Conservation (phyloP, 2,888 invertebrate genomes). For the Mesoligia furuncula region DNA sequence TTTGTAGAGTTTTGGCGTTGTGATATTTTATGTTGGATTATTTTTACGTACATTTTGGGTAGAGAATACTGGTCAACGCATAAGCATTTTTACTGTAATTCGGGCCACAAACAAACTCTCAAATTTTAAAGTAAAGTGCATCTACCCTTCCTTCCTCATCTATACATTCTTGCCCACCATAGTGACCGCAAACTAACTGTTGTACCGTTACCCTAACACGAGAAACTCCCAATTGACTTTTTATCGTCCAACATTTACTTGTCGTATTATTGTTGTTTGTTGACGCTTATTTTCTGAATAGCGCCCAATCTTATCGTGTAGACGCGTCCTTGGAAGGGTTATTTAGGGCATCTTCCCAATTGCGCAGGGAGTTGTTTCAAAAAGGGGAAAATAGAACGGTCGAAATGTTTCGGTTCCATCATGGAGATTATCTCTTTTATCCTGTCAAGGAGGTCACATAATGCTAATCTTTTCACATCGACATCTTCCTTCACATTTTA, state of each 20-base stretch:
- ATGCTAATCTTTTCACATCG: conserved; percentile 35
- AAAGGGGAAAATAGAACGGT: conserved; percentile 62
- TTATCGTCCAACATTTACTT: conserved; percentile 70
- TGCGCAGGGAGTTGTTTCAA: conserved; percentile 67
- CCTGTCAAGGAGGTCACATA: conserved; percentile 40
- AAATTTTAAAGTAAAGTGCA: neutral
- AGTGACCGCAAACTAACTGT: conserved; percentile 55
- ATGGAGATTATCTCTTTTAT: conserved; percentile 36
- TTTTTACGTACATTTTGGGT: neutral
- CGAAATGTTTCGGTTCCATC: conserved; percentile 52
- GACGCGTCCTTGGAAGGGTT: conserved; percentile 69
- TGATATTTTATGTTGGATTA: conserved; percentile 10
- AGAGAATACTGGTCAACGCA: neutral
- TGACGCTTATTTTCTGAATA: conserved; percentile 70
- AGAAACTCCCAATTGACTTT: conserved; percentile 65
- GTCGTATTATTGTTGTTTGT: conserved; percentile 74
- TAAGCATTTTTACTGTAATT: neutral
- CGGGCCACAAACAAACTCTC: neutral
- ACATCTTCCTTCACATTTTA: neutral
- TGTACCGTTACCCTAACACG: conserved; percentile 49
- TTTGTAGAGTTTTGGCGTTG: conserved; percentile 7
- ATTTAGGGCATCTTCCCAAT: conserved; percentile 70
- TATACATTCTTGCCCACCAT: conserved; percentile 17
- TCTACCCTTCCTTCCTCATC: neutral
- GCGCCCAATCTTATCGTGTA: conserved; percentile 72